Conservation (phyloP, 2,797 vertebrate genomes). For the Chelon auratus region DNA sequence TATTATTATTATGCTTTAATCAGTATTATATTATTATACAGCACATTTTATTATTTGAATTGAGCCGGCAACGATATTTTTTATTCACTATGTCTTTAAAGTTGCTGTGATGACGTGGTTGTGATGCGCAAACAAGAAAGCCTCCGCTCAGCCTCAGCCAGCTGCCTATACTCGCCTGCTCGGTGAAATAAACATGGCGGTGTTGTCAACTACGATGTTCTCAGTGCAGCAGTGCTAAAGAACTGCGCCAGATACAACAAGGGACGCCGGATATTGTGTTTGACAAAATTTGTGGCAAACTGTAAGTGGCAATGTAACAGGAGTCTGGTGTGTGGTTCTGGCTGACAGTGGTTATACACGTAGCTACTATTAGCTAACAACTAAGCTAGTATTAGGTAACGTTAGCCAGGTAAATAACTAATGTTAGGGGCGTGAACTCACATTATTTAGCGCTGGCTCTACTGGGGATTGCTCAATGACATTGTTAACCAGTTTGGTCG, state of each 20-base stretch:
- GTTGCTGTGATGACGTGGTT: constrained; percentile 47
- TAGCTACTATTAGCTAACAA: constrained; percentile 51
- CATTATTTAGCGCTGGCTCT: background rate
- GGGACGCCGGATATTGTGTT: constrained; percentile 8
- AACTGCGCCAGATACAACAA: background rate
- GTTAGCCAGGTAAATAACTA: constrained; percentile 53
- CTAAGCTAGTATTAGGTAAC: constrained; percentile 60
- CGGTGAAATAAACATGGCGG: constrained; percentile 69
- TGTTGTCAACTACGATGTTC: constrained; percentile 45
- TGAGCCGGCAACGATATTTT: background rate
- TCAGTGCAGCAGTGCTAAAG: constrained; percentile 18
- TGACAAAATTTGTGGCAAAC: background rate
- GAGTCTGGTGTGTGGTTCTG: background rate
- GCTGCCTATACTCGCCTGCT: constrained; percentile 32
- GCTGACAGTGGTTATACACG: constrained; percentile 17
- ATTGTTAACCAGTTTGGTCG: background rate
- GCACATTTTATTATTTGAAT: background rate
- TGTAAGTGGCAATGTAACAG: constrained; percentile 54
- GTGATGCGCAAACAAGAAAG: constrained; percentile 13
- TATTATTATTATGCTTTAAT: background rate
- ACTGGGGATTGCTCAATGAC: background rate
- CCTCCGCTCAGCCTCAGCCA: constrained; percentile 8
- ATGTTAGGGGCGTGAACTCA: constrained; percentile 31
- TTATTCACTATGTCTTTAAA: constrained; percentile 25
- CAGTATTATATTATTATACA: background rate